Conservation (phyloP, 2,888 invertebrate species). For the Stenolophus ochropezus region DNA sequence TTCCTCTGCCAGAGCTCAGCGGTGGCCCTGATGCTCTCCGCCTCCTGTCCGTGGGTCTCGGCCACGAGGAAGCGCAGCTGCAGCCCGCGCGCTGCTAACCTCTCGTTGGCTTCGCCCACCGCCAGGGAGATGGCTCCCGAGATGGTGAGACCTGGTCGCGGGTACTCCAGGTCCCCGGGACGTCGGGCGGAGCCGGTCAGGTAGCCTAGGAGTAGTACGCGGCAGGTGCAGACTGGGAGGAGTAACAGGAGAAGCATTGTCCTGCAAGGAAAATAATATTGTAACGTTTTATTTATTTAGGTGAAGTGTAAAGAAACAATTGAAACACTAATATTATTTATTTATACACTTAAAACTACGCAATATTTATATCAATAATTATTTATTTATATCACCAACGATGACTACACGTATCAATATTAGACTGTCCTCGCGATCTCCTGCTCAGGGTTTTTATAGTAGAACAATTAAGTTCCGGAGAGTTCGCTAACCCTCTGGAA, state of each 20-base stretch:
- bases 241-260: conserved; percentile 8
- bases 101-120: conserved; percentile 84
- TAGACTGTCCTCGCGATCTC: no score
- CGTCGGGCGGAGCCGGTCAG: conserved; percentile 88
- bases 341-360: no score
- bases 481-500: no score
- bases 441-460: no score
- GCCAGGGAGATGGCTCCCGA: conserved; percentile 92
- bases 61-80: conserved; percentile 87
- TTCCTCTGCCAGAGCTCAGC: conserved; percentile 89
- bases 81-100: conserved; percentile 79
- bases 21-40: conserved; percentile 88
- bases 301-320: no score
- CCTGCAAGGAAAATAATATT: no score
- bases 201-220: conserved; percentile 84
- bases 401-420: no score
- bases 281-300: no score
- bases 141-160: conserved; percentile 83
- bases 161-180: conserved; percentile 86
- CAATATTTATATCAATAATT: no score
- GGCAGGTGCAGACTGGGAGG: not conserved
- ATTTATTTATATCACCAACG: no score
- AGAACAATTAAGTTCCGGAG: no score
- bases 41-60: conserved; percentile 94
- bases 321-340: no score